Percentiles rank a stretch among this genome's conserved stretches.
These are phyloP conservation scores for Tenthredo livida DNA, from an alignment of 2,888 invertebrate species.

Conservation along the genomic window DNA sequence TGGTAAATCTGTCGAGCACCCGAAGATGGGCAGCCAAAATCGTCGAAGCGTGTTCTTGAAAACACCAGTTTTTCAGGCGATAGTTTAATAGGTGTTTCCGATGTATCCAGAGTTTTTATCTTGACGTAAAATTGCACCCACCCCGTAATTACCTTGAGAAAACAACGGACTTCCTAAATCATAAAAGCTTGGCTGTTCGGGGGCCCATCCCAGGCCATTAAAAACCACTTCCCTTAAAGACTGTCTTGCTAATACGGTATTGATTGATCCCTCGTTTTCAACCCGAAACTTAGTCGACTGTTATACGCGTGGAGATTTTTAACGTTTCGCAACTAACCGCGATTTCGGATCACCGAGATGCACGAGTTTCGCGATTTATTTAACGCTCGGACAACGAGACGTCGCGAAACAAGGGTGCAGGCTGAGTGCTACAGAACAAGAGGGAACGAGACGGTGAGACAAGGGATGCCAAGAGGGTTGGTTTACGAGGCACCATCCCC, in stretches of 20 bases:
- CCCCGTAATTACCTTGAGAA: conserved; percentile 34
- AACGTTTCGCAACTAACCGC: not conserved
- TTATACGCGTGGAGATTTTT: not conserved
- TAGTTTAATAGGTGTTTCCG: conserved; percentile 13
- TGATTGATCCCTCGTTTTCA: conserved; percentile 31
- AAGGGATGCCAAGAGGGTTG: conserved; percentile 63
- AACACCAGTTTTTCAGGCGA: not conserved
- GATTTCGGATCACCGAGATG: not conserved
- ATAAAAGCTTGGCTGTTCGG: conserved; percentile 18
- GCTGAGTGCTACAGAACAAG: not conserved
- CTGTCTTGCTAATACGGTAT: conserved; percentile 40
- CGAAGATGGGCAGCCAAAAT: not conserved
- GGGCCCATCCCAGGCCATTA: conserved; percentile 44
- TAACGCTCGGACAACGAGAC: conserved; percentile 49
- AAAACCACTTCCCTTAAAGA: conserved; percentile 40
- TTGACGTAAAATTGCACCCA: conserved; percentile 17
- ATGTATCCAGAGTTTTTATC: not conserved
- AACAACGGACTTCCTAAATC: conserved; percentile 45
- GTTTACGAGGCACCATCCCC: conserved; percentile 70
- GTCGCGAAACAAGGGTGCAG: conserved; percentile 51
- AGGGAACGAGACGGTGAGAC: conserved; percentile 16
- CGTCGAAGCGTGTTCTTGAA: not conserved
- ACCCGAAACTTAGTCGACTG: not conserved
- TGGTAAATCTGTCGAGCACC: not conserved
- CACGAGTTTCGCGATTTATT: not conserved